Evolutionary conservation across 2,888 invertebrate species (phyloP), one percentile per base, ranked within the genome.

Genomic region (Protula sp.): DNA sequence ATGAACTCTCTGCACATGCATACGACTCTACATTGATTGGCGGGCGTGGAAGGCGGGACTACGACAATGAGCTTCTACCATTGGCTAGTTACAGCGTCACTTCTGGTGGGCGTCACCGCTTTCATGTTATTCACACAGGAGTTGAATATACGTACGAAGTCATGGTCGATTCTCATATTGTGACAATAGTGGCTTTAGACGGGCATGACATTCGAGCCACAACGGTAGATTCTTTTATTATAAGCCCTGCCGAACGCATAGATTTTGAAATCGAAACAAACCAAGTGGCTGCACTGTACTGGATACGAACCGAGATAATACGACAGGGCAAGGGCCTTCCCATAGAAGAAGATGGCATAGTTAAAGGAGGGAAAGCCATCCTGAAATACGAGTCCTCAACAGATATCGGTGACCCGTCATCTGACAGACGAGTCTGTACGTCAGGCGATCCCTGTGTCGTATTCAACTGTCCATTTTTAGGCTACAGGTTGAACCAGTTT

Each of bases 211-310:
- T 74, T 5, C 64, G 66, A 56, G 71, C 71, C 0, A 31, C 67
- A 1, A 3, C 28, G 4, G 58, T 54, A 3, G 54, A 58, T 2
- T 54, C 54, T 9, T 3, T 59, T 30, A 22, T 48, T 26, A 48
- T 59, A 9, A 26, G 30, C 30, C 54, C 59, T 1, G 76, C 75
- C 0, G 74, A 76, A 59, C 63, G 71, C 24, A 67, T 65, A 51
- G 75, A 76, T 59, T 69, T 77, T 51, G 61, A 70, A 5, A 47
- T 77, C 0, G 54, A 29, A 3, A 67, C 75, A 3, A 64, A 68
- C 50, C 57, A 70, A 47, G 22, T 52, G 1, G 57, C 63, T 0
- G 67, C 55, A 1, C 71, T 70, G 53, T 76, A 74, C 58, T 75
- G 74, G 75, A 66, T 77, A 2, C 55, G 74, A 2, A 69, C 67